These are phyloP conservation scores for Masnerella sp. DNA, from an alignment of 2,888 invertebrate species.

Conservation along the genomic window DNA sequence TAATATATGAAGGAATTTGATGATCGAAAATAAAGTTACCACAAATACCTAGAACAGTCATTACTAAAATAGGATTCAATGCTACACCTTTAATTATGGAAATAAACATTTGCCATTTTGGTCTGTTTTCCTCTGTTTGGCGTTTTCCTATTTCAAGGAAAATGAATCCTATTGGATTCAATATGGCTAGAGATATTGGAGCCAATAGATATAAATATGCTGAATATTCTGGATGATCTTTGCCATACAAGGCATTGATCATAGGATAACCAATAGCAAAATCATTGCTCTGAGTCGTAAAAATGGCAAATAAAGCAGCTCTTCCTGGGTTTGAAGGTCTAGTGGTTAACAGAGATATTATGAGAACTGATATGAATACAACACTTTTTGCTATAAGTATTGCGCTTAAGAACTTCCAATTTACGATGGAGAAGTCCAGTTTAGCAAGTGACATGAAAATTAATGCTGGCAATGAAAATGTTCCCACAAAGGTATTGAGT, in stretches of 20 bases:
- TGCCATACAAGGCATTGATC: constrained; percentile 91
- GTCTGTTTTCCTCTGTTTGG: constrained; percentile 68
- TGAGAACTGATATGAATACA: constrained; percentile 88
- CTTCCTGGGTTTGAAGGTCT: constrained; percentile 89
- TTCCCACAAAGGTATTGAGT: constrained; percentile 94
- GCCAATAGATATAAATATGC: constrained; percentile 95
- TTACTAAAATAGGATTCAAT: constrained; percentile 92
- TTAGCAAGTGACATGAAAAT: constrained; percentile 94
- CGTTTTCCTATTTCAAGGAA: constrained; percentile 90
- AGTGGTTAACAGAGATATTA: constrained; percentile 88
- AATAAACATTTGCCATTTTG: constrained; percentile 65
- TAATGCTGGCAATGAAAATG: constrained; percentile 93
- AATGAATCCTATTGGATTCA: constrained; percentile 95
- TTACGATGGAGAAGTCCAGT: constrained; percentile 89
- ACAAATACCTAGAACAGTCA: constrained; percentile 93
- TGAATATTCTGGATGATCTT: constrained; percentile 92
- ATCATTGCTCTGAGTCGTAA: constrained; percentile 98
- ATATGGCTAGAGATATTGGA: constrained; percentile 93
- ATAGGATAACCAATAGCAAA: constrained; percentile 96
- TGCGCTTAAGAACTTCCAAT: constrained; percentile 94
- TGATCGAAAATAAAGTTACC: constrained; percentile 91
- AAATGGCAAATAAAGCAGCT: constrained; percentile 95
- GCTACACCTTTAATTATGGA: constrained; percentile 83
- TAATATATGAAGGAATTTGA: constrained; percentile 86
- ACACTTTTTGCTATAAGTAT: constrained; percentile 91